Conservation (phyloP, 1,140 invertebrate species). For the Neelides sp. region DNA sequence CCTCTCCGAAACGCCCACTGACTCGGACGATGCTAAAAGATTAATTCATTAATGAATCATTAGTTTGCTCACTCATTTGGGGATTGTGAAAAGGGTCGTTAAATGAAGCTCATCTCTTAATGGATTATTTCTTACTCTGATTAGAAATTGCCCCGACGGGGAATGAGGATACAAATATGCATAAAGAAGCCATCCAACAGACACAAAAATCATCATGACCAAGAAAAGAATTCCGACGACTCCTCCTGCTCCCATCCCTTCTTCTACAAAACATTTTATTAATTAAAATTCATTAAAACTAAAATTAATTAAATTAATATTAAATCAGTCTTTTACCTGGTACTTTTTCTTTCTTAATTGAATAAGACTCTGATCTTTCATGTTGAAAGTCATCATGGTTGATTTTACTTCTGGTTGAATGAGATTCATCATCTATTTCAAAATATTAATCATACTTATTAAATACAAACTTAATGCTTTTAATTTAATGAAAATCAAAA, state of each 20-base stretch:
- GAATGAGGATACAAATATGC: constrained; percentile 93
- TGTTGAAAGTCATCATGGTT: too few species aligned
- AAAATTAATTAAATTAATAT: too few species aligned
- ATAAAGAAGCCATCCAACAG: constrained; percentile 68
- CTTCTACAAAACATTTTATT: too few species aligned
- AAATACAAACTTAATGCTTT: too few species aligned
- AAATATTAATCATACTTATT: too few species aligned
- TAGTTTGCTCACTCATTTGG: background rate
- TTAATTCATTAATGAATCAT: constrained; percentile 29
- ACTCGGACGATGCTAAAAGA: constrained; percentile 77
- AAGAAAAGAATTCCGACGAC: constrained; percentile 54
- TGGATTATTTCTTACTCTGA: constrained; percentile 59
- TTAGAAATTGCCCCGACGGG: constrained; percentile 85
- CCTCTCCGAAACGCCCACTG: constrained; percentile 80
- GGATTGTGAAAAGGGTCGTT: background rate
- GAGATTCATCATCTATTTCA: too few species aligned
- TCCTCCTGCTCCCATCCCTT: constrained; percentile 40
- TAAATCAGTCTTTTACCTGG: too few species aligned
- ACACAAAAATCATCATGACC: constrained; percentile 44
- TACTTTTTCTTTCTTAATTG: too few species aligned
- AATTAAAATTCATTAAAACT: too few species aligned
- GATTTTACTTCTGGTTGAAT: too few species aligned
- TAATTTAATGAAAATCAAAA: too few species aligned
- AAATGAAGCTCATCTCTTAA: background rate
- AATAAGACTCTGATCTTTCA: too few species aligned